Base-by-base conservation (phyloP, 2,797 vertebrate genomes). In the Vultur gryphus region DNA sequence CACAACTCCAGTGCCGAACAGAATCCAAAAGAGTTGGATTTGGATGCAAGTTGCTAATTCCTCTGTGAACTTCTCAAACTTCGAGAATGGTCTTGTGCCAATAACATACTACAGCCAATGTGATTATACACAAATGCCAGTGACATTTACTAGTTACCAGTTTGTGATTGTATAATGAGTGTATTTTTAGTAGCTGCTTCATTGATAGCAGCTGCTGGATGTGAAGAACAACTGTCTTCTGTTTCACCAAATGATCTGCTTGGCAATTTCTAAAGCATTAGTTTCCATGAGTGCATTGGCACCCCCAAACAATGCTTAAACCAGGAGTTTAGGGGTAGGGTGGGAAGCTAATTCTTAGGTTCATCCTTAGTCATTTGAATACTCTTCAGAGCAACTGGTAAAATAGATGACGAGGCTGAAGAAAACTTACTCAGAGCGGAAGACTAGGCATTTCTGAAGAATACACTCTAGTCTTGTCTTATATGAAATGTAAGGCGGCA, bases 161-260 rank as follows among this genome's bases (percentile, higher is more conserved):
- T 84, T 84, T 70, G 73, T 69, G 70, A 61, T 29, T 83, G 54
- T 76, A 57, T 37, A 43, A 15, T 43, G 43, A 67, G 17, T 65
- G 11, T 72, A 83, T 69, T 90, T 95, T 91, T 83, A 79, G 64
- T 83, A 85, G 44, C 46, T 39, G 12, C 58, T 89, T 89, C 87
- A 69, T 90, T 85, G 17, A 20, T 71, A 93, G 69, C 93, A 94
- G 83, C 87, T 96, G 91, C 77, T 87, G 55, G 57, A 31, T 26
- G 51, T 59, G 51, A 96, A 91, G 65, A 94, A 90, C 72, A 91
- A 80, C 75, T 72, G 82, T 91, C 79, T 82, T 90, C 24, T 39
- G 35, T 91, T 91, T 96, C 89, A 95, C 70, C 85, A 97, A 93
- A 95, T 76, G 21, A 85, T 91, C 90, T 94, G 78, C 91, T 89